A percentile compares a stretch with the other conserved stretches of the same genome.
These are phyloP conservation scores for Drosophila neutralis DNA, from an alignment of 2,888 invertebrate species.

Conservation along the genomic window DNA sequence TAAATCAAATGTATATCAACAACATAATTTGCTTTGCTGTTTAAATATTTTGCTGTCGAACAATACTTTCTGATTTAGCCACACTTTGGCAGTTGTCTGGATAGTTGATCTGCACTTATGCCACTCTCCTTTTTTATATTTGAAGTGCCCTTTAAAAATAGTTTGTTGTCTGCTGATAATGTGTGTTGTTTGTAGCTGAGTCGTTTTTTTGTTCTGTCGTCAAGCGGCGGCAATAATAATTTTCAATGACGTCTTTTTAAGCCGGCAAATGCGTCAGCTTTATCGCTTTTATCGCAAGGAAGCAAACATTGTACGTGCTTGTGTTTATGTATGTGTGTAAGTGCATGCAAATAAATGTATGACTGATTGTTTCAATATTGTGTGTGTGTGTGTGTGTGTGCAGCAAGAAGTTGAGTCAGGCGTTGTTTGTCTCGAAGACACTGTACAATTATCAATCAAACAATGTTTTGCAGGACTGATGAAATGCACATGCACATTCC, in stretches of 20 bases:
- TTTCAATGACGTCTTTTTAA: conserved; percentile 40
- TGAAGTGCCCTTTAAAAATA: conserved; percentile 3
- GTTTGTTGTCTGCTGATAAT: conserved; percentile 13
- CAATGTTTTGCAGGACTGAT: conserved; percentile 18
- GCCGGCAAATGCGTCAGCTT: conserved; percentile 50
- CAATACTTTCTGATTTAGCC: neutral
- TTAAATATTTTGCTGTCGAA: neutral
- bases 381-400: neutral
- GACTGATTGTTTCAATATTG: neutral
- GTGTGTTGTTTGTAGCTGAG: neutral
- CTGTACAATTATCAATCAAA: conserved; percentile 44
- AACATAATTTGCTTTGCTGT: neutral
- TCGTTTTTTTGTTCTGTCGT: conserved; percentile 18
- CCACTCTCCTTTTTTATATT: neutral
- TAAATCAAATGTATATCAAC: neutral
- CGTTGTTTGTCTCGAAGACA: neutral
- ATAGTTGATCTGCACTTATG: neutral
- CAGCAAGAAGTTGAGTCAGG: conserved; percentile 1
- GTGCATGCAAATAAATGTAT: neutral
- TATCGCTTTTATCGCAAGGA: conserved; percentile 33
- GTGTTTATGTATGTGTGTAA: neutral
- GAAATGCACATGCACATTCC: conserved; percentile 14
- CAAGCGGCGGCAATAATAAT: conserved; percentile 11
- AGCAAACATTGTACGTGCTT: neutral
- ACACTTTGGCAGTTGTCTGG: neutral